These are phyloP conservation scores for Sphinx pinastri DNA, from an alignment of 2,888 invertebrate genomes.

Conservation along the genomic window DNA sequence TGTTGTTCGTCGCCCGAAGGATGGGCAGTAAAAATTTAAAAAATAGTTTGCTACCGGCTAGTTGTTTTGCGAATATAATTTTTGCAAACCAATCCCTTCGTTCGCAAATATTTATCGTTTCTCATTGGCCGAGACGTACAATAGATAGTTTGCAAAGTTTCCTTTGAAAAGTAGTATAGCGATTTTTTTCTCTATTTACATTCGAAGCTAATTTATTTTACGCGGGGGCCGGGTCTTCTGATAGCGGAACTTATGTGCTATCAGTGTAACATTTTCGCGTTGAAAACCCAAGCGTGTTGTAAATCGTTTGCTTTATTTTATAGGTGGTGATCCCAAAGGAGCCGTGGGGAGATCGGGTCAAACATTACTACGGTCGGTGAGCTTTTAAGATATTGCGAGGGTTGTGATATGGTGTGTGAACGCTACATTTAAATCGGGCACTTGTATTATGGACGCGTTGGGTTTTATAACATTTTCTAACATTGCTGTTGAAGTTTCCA, in stretches of 20 bases:
- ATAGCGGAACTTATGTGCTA: slow-evolving; percentile 68
- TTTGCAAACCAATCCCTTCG: slow-evolving; percentile 79
- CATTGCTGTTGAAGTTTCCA: slow-evolving; percentile 45
- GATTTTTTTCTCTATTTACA: slow-evolving; percentile 61
- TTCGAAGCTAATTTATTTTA: slow-evolving; percentile 54
- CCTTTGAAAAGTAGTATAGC: slow-evolving; percentile 43
- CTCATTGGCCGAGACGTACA: slow-evolving; percentile 72
- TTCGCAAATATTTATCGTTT: slow-evolving; percentile 52
- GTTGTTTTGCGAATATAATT: slow-evolving; percentile 73
- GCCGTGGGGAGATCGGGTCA: slow-evolving; percentile 52
- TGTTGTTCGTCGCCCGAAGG: slow-evolving; percentile 55
- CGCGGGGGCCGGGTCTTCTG: slow-evolving; percentile 53
- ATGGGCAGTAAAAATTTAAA: slow-evolving; percentile 65
- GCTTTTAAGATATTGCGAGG: slow-evolving; percentile 75
- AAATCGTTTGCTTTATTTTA: slow-evolving; percentile 83
- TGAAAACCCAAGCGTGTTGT: slow-evolving; percentile 76
- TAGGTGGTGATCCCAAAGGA: slow-evolving; percentile 75
- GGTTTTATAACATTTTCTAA: slow-evolving; percentile 29
- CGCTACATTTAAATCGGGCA: slow-evolving; percentile 57
- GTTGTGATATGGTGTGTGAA: slow-evolving; percentile 59
- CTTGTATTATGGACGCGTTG: slow-evolving; percentile 31
- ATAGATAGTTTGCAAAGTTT: slow-evolving; percentile 60
- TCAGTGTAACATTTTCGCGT: slow-evolving; percentile 73
- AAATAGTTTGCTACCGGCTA: slow-evolving; percentile 63
- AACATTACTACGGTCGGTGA: slow-evolving; percentile 62